Percentiles rank a stretch among this genome's conserved stretches.
phyloP scores from a whole-genome alignment of 2,113 vertebrate species.

The Myotis yumanensis region DNA sequence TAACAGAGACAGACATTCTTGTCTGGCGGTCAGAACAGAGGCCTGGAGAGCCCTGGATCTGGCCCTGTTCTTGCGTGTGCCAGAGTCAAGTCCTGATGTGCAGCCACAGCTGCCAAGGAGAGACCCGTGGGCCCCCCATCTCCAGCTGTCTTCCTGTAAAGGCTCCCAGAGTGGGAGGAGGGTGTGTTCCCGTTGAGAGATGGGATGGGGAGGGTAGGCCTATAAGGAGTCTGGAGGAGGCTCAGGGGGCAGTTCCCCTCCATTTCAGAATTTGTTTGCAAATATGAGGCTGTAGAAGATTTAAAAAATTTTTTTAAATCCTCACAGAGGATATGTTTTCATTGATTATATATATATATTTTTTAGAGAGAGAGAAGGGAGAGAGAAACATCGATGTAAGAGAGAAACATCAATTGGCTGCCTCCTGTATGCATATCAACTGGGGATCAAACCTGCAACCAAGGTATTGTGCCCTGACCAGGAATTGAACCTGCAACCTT shows the following conservation, averaged over 20 bases:
- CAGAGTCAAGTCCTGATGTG: slow-evolving; percentile 7
- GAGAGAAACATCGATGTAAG: too few relatives aligned
- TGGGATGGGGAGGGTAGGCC: background rate
- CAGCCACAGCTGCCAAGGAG: background rate
- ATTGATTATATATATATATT: too few relatives aligned
- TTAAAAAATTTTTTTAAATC: background rate
- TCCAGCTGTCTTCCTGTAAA: background rate
- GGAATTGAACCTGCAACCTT: too few relatives aligned
- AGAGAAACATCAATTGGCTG: too few relatives aligned
- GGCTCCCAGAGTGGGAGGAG: background rate
- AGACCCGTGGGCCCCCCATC: background rate
- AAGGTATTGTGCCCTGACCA: too few relatives aligned
- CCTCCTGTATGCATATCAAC: too few relatives aligned
- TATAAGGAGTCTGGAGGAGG: background rate
- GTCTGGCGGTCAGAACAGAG: slow-evolving; percentile 70
- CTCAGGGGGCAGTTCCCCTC: background rate
- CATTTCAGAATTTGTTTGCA: slow-evolving; percentile 23
- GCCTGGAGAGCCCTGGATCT: background rate
- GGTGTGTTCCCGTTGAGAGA: background rate
- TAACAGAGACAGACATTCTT: slow-evolving; percentile 74
- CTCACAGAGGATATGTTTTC: too few relatives aligned
- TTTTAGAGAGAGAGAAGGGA: too few relatives aligned
- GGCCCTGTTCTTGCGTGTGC: background rate
- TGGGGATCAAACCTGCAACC: too few relatives aligned
- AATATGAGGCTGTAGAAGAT: background rate